Conservation (phyloP, 1,140 invertebrate species). For the Cephus cinctus region DNA sequence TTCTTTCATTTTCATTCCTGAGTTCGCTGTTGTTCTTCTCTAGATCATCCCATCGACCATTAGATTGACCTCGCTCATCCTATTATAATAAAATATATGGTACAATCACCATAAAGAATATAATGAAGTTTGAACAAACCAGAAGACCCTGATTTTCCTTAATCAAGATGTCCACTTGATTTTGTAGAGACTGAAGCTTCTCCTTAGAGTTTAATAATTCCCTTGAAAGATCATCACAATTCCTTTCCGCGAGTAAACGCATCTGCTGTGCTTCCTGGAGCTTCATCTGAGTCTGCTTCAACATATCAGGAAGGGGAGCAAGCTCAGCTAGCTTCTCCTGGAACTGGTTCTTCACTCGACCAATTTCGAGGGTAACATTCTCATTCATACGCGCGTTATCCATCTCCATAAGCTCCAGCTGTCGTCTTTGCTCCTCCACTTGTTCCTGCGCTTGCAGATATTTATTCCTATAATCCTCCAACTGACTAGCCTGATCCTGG, state of each 20-base stretch:
- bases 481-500: constrained; percentile 68
- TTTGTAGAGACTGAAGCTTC: constrained; percentile 49
- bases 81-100: constrained; percentile 8
- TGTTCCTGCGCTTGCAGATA: constrained; percentile 66
- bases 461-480: constrained; percentile 74
- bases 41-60: constrained; percentile 53
- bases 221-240: constrained; percentile 61
- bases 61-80: constrained; percentile 40
- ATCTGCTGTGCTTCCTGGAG: constrained; percentile 69
- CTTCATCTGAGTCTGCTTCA: constrained; percentile 71
- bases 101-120: constrained; percentile 6
- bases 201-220: constrained; percentile 61
- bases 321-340: constrained; percentile 75
- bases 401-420: constrained; percentile 73
- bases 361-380: constrained; percentile 74
- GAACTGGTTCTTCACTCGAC: constrained; percentile 68
- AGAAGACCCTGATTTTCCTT: constrained; percentile 34
- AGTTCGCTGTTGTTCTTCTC: constrained; percentile 56
- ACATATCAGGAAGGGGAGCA: constrained; percentile 68
- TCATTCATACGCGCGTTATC: constrained; percentile 73
- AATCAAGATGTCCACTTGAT: constrained; percentile 33
- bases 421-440: constrained; percentile 71
- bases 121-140: constrained; percentile 14
- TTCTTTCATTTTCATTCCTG: constrained; percentile 54
- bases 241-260: constrained; percentile 62